Base-by-base conservation (phyloP, 1,140 invertebrate genomes). In the Brachionus paranguensis region DNA sequence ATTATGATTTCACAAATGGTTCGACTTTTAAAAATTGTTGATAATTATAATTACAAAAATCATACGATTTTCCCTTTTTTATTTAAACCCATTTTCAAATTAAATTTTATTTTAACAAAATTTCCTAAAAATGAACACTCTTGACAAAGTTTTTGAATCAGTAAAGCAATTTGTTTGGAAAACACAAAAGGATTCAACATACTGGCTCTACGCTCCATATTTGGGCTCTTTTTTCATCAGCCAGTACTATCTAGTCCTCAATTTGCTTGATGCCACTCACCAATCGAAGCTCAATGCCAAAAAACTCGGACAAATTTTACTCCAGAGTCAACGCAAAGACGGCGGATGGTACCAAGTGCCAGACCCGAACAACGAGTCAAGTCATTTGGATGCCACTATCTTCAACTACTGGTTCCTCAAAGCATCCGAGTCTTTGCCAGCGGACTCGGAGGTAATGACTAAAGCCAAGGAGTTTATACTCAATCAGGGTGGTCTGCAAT, bases 391-490 rank as follows among this genome's bases (percentile, higher is more conserved):
- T 81, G 78, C 78, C 3, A 60, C 78, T 29, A 81, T 81, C 1
- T 81, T 81, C 43, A 81, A 81, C n/a, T 81, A 81, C 17, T 81
- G 78, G 78, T 81, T 81, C 50, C 29, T 81, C 20, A 81, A 81
- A n/a, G 50, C 78, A 6, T 81, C 78, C 3, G 20, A 65, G 43
- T 60, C 50, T 7, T 8, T 20, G 7, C 47, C 53, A 29, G 12
- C 17, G 0, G 37, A 81, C 41, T 60, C 53, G n/a, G 78, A 60
- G 6, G 20, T 17, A n/a, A 20, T 81, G 20, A 47, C n/a, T 5
- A 81, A 60, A 20, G 78, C 78, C 1, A 8, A 50, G 29, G 17
- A 60, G n/a, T 81, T 81, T 45, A 81, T 81, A 7, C 11, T 81
- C 17, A 11, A 6, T 20, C 53, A 64, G 27, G 78, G 78, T 43